Evolutionary conservation across 2,113 vertebrate species (phyloP).

Genomic region (Urocolius indicus): DNA sequence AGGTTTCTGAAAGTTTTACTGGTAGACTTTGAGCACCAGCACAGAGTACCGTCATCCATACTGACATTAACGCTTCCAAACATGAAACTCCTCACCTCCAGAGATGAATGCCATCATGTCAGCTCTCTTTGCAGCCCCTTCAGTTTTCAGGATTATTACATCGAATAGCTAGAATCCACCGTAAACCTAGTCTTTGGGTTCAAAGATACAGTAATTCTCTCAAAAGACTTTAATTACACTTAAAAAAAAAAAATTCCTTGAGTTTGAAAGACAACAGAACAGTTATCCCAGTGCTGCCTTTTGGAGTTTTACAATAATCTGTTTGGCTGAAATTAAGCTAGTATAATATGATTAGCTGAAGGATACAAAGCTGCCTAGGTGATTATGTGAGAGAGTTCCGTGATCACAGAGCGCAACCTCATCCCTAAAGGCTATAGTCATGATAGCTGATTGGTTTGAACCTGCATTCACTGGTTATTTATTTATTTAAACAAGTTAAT

Average conservation of each 20-base stretch:
- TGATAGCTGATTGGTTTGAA: neutral
- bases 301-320: neutral
- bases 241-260: accelerated
- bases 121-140: neutral
- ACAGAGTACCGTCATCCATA: neutral
- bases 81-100: neutral
- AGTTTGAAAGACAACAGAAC: neutral
- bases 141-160: neutral
- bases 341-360: neutral
- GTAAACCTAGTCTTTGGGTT: neutral
- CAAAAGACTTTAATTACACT: neutral
- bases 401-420: neutral
- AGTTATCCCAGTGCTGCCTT: neutral
- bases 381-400: neutral
- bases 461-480: neutral
- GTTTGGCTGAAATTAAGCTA: neutral
- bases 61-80: neutral
- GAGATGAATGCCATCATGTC: neutral
- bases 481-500: neutral
- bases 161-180: accelerated
- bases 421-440: neutral
- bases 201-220: neutral
- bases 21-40: neutral
- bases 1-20: neutral
- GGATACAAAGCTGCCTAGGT: neutral